Percentiles rank a stretch among this genome's conserved stretches.
Conservation (phyloP, 2,888 invertebrate species). For the Arge pagana region DNA sequence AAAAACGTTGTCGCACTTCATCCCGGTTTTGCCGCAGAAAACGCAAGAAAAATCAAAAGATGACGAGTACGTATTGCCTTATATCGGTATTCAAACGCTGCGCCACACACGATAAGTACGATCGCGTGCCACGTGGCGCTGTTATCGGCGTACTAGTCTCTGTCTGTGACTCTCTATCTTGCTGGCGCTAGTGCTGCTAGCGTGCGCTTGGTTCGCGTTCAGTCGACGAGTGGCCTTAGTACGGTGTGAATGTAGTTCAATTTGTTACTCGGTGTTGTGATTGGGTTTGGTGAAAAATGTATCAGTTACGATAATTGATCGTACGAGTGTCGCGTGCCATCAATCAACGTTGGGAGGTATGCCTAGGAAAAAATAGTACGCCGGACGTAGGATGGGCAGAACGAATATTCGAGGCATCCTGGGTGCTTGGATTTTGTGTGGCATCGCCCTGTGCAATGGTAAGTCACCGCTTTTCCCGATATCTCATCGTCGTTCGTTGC, state of each 20-base stretch:
- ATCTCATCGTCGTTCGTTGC: slow-evolving; percentile 18
- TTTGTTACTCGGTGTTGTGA: not conserved
- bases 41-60: too few species aligned
- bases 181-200: not conserved
- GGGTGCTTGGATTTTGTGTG: slow-evolving; percentile 39
- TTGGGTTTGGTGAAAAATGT: not conserved
- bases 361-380: slow-evolving; percentile 33
- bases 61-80: too few species aligned
- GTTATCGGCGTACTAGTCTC: too few species aligned
- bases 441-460: slow-evolving; percentile 34
- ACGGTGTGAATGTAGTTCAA: slow-evolving; percentile 2
- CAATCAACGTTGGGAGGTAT: slow-evolving; percentile 21
- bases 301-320: not conserved
- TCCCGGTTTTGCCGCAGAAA: too few species aligned
- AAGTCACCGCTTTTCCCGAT: slow-evolving; percentile 21
- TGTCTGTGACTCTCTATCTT: too few species aligned
- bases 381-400: slow-evolving; percentile 42
- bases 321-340: too few species aligned
- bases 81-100: too few species aligned
- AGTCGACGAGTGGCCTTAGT: not conserved
- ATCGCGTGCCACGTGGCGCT: too few species aligned
- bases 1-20: too few species aligned
- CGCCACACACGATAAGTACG: too few species aligned
- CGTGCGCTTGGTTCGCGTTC: slow-evolving; percentile 9
- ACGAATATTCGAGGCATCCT: slow-evolving; percentile 38